Evolutionary conservation across 2,888 invertebrate species (phyloP).

Genomic region (Phaonia tiefii): DNA sequence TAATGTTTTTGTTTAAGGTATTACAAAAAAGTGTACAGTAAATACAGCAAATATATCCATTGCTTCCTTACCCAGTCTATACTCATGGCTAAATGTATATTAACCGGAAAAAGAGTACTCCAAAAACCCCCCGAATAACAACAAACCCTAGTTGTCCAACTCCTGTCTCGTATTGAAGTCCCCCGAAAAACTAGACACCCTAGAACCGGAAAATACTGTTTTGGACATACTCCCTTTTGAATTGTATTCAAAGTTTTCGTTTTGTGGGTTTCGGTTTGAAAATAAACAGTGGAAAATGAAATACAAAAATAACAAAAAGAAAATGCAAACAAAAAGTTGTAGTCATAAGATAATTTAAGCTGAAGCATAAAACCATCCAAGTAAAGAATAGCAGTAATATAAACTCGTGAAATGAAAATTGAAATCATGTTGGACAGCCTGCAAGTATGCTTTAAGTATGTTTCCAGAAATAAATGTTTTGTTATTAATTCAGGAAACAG

Average conservation of each 20-base stretch:
- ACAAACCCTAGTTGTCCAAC: neutral
- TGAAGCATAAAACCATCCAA: neutral
- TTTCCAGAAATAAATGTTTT: too few species aligned
- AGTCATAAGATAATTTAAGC: conserved; percentile 20
- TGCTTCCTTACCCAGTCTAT: neutral
- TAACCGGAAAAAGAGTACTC: conserved; percentile 42
- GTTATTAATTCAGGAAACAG: too few species aligned
- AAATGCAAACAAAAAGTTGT: neutral
- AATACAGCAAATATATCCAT: conserved; percentile 11
- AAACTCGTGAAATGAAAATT: conserved; percentile 25
- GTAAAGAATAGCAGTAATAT: neutral
- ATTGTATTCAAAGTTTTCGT: neutral
- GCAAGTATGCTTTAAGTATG: conserved; percentile 28
- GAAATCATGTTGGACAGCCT: conserved; percentile 24
- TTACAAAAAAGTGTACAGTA: neutral
- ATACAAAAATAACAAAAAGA: neutral
- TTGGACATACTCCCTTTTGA: neutral
- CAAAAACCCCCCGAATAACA: neutral
- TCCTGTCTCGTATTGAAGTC: neutral
- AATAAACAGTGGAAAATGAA: conserved; percentile 14
- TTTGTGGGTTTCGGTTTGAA: neutral
- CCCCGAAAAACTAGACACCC: too few species aligned
- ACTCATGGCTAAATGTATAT: conserved; percentile 19
- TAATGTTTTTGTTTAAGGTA: conserved; percentile 13
- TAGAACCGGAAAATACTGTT: neutral